phyloP scores from a whole-genome alignment of 2,113 vertebrate species.

The Mesembrinibis cayennensis region DNA sequence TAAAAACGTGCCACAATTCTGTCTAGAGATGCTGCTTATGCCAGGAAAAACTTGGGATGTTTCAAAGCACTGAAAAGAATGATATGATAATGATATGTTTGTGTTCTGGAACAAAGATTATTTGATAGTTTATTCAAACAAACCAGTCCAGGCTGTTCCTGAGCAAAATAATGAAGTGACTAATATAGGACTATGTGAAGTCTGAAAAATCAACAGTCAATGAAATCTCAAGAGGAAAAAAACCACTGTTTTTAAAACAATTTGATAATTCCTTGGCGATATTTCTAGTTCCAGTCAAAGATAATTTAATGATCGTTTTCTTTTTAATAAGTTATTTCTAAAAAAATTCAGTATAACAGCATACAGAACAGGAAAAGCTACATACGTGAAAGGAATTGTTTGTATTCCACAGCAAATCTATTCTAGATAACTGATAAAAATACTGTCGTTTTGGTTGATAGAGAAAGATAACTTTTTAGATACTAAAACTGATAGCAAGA shows the following conservation, averaged over 20 bases:
- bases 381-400: not conserved
- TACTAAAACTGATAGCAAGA: not conserved
- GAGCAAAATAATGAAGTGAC: not conserved
- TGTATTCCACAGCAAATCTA: not conserved
- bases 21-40: not conserved
- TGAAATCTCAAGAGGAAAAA: not conserved
- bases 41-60: not conserved
- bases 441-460: not conserved
- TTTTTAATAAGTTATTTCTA: not conserved
- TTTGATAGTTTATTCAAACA: not conserved
- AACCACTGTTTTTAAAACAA: not conserved
- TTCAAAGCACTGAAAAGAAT: conserved; percentile 21
- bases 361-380: not conserved
- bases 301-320: not conserved
- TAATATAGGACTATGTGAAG: not conserved
- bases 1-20: not conserved
- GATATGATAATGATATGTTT: not conserved
- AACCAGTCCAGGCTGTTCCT: not conserved
- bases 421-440: not conserved
- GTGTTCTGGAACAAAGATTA: not conserved
- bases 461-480: not conserved
- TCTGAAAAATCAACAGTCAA: not conserved
- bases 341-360: not conserved
- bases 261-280: not conserved
- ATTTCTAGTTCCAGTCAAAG: not conserved